A percentile compares a stretch with the other conserved stretches of the same genome.
These are phyloP conservation scores for Athalia circularis DNA, from an alignment of 2,888 invertebrate species.

Conservation along the genomic window DNA sequence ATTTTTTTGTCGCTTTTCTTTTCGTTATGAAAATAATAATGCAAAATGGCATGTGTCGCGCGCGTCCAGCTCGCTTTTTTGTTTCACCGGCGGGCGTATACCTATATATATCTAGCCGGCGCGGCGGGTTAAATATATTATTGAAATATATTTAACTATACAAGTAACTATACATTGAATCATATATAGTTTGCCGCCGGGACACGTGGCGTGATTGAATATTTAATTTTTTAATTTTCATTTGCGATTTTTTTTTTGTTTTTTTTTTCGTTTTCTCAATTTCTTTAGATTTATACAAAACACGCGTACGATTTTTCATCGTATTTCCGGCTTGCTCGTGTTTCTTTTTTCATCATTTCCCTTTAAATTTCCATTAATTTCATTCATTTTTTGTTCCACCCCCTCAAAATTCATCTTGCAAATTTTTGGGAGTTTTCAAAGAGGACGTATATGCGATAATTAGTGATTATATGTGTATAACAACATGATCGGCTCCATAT, in stretches of 20 bases:
- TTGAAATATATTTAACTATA: neutral
- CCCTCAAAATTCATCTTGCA: too few species aligned
- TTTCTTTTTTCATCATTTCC: too few species aligned
- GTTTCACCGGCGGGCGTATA: constrained; percentile 3
- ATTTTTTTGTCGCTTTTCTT: too few species aligned
- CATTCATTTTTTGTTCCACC: too few species aligned
- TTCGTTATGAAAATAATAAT: constrained; percentile 60
- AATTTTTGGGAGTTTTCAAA: too few species aligned
- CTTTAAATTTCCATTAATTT: too few species aligned
- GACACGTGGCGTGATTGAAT: constrained; percentile 24
- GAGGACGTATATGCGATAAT: too few species aligned
- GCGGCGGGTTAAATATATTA: constrained; percentile 12
- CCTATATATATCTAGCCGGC: neutral
- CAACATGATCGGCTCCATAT: constrained; percentile 3
- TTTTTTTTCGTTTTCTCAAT: neutral
- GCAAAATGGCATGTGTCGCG: constrained; percentile 62
- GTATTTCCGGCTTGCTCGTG: too few species aligned
- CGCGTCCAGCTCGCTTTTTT: constrained; percentile 54
- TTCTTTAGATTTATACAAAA: neutral
- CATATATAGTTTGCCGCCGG: constrained; percentile 18
- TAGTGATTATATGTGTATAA: neutral
- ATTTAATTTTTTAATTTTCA: constrained; percentile 1
- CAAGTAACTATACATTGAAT: neutral
- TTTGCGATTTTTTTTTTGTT: neutral
- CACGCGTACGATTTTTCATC: neutral